Percentiles rank a stretch among this genome's conserved stretches.
Evolutionary conservation across 2,888 invertebrate species (phyloP).

Genomic region (Parnassius mnemosyne): DNA sequence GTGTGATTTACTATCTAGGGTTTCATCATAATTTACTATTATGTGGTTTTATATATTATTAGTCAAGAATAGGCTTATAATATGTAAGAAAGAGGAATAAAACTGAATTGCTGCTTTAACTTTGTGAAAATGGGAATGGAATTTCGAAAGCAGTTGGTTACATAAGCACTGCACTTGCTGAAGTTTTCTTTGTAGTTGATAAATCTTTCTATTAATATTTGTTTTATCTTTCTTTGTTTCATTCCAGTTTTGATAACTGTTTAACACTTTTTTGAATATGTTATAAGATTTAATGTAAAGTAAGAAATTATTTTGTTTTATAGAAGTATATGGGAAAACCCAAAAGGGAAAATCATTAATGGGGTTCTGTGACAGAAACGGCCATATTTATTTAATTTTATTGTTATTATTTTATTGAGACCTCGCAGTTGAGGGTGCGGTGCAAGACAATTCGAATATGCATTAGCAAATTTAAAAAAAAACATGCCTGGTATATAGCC

Average conservation of each 20-base stretch:
- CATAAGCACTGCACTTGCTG: not conserved
- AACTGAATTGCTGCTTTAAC: constrained; percentile 11
- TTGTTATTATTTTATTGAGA: constrained; percentile 42
- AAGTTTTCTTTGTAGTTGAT: constrained; percentile 19
- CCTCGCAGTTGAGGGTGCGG: constrained; percentile 68
- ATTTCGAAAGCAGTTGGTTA: constrained; percentile 18
- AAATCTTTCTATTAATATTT: constrained; percentile 29
- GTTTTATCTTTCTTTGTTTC: constrained; percentile 40
- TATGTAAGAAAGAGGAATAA: too few species aligned
- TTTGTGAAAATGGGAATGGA: constrained; percentile 23
- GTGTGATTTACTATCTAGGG: too few species aligned
- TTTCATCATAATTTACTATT: too few species aligned
- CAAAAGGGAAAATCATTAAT: not conserved
- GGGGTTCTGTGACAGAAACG: constrained; percentile 28
- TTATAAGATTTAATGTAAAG: constrained; percentile 30
- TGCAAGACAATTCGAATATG: constrained; percentile 9
- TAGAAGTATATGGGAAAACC: not conserved
- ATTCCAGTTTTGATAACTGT: constrained; percentile 46
- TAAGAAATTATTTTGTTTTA: constrained; percentile 36
- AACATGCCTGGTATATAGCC: not conserved
- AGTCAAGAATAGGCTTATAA: too few species aligned
- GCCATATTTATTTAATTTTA: constrained; percentile 62
- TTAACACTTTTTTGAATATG: constrained; percentile 29
- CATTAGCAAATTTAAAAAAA: not conserved
- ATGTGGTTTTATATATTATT: too few species aligned